Base-by-base conservation (phyloP, 2,113 vertebrate genomes). In the Alces alces region DNA sequence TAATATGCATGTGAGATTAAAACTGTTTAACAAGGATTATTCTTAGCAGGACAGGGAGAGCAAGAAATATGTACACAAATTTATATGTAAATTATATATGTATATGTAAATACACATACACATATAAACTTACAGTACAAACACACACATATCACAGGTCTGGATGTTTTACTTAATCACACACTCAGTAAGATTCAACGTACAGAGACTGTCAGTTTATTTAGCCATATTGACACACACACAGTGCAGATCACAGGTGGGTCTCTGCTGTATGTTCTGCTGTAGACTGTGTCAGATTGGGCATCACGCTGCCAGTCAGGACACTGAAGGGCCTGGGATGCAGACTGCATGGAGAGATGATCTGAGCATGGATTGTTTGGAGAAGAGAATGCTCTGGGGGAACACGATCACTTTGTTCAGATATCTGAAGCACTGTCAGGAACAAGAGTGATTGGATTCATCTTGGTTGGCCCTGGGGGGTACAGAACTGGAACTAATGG, bases 381-480 rank as follows among this genome's bases (percentile, higher is more conserved):
- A 97, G 86, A 92, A 83, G n/a, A 92, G 45, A 76, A 78, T 84
- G 45, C 39, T 58, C 88, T 90, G n/a, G 80, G 50, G 52, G 33
- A 25, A 73, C 55, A 36, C 4, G 58, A 70, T 96, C 57, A 79
- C 52, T 89, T 79, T 86, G 78, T 93, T 96, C 55, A 89, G 61
- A 92, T 90, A 90, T 64, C 94, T 85, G 64, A 93, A 93, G n/a
- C 7, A 14, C 52, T 92, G 78, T 95, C 91, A 45, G 28, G 84
- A 88, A 79, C 21, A 86, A 93, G 79, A 87, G 27, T 17, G 61
- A 85, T 95, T 90, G 30, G 89, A 76, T 96, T 95, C 66, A 92
- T 88, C 97, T 92, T 87, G 80, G 57, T 89, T 33, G 23, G 33
- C 45, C 43, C 86, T 21, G 11, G 36, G 58, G 70, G 73, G 14